Percentiles rank a stretch among this genome's conserved stretches.
These are phyloP conservation scores for Drosophila erecta DNA, from an alignment of 1,140 invertebrate genomes.

Conservation along the genomic window DNA sequence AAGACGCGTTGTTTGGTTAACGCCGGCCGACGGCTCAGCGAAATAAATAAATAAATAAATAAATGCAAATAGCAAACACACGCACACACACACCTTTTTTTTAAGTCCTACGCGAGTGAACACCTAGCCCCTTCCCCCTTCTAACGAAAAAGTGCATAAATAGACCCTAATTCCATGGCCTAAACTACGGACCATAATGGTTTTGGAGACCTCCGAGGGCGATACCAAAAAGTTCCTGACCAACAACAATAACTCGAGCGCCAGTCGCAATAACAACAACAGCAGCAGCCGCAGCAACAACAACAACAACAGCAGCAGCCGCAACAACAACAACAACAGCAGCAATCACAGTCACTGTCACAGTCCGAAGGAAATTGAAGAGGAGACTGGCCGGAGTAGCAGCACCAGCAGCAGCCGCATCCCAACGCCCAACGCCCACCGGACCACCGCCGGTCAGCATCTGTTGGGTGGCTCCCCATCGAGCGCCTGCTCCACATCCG, in stretches of 20 bases:
- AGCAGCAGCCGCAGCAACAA: conserved; percentile 28
- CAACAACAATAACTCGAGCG: conserved; percentile 27
- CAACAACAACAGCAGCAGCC: conserved; percentile 30
- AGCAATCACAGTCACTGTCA: background rate
- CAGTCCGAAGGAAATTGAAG: conserved; percentile 24
- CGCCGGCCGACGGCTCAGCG: conserved; percentile 14
- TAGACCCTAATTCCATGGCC: conserved; percentile 40
- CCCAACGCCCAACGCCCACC: conserved; percentile 2
- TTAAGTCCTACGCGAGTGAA: conserved; percentile 7
- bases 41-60: background rate
- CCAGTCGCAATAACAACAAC: conserved; percentile 36
- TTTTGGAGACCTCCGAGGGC: conserved; percentile 61
- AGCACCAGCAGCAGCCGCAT: conserved; percentile 2
- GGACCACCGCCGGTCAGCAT: conserved; percentile 1
- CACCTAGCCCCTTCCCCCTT: background rate
- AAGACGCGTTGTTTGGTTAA: conserved; percentile 12
- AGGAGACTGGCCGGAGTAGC: background rate
- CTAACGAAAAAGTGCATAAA: background rate
- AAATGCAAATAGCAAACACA: background rate
- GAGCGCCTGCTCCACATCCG: background rate
- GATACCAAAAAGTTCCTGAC: conserved; percentile 59
- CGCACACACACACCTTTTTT: background rate
- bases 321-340: background rate
- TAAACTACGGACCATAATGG: conserved; percentile 65
- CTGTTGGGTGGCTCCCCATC: background rate